Base-by-base conservation (phyloP, 2,113 vertebrate species). In the Nesoenas mayeri region DNA sequence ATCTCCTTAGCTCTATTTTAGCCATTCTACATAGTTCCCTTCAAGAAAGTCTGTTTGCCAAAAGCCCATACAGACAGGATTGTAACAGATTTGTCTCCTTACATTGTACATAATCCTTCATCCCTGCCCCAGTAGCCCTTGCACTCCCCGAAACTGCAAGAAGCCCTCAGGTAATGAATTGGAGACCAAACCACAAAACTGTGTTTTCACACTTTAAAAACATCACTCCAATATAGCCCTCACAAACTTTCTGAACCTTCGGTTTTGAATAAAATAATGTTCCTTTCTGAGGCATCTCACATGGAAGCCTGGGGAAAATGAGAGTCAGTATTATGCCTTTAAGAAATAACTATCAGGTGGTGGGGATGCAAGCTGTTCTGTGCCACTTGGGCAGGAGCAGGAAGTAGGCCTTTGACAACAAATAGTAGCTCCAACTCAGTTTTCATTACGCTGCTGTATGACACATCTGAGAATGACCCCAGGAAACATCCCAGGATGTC, bases 181-280 rank as follows among this genome's bases (percentile, higher is more conserved):
- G 18, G 24, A 58, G 40, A 58, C 24, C 71, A 61, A 90, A 92
- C 6, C 21, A 62, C 3, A 26, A 24, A 82, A 15, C 22, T 19
- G 5, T 32, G 5, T 61, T 81, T 77, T 81, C 20, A 44, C 48
- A 53, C 20, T 85, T 40, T 3, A 44, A 61, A 32, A 40, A 32
- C 28, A 8, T 0, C 0, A 1, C 11, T 50, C 28, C 28, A 34
- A 6, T 53, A 62, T 18, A 57, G 1, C 2, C 3, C 6, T 90
- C 22, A 42, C 34, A 84, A 70, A 53, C 72, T 56, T 71, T 75
- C 26, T 58, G 18, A 88, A 60, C 9, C 3, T 69, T 70, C 70
- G 11, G 2, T 28, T 74, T 70, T 57, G 5, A 82, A 82, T 67
- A 85, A 71, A 75, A 71, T 31, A 22, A 3, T 21, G 3, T 16